These are phyloP conservation scores for Sapayoa aenigma DNA, from an alignment of 2,113 vertebrate genomes.

Conservation along the genomic window DNA sequence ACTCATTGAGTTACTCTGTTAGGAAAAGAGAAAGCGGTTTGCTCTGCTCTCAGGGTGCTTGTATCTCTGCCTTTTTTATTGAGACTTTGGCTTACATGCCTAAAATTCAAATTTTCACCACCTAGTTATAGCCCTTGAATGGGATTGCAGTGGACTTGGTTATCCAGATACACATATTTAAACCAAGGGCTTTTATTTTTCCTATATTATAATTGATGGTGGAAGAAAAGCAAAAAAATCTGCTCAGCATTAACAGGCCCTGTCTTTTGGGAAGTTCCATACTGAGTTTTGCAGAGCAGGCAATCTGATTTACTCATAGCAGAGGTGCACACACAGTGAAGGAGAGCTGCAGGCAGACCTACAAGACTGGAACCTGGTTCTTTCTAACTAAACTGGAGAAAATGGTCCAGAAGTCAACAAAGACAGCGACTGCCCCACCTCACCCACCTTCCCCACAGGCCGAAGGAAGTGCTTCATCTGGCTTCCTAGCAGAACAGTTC, in stretches of 20 bases:
- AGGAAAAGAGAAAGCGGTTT: neutral
- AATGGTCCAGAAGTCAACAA: neutral
- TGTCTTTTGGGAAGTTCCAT: neutral
- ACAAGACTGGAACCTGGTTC: neutral
- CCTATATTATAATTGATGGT: neutral
- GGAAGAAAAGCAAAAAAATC: neutral
- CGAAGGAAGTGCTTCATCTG: neutral
- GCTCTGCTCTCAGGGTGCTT: neutral
- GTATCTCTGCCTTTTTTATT: neutral
- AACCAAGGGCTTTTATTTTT: neutral
- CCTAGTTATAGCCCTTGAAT: neutral
- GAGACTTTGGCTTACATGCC: fast-evolving
- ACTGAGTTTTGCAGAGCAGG: neutral
- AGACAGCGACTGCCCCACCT: neutral
- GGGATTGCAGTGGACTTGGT: neutral
- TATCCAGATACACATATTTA: neutral
- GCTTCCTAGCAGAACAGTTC: neutral
- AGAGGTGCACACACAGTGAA: neutral
- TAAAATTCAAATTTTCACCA: neutral
- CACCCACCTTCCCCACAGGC: neutral
- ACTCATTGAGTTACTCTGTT: neutral
- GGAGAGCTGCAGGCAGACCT: neutral
- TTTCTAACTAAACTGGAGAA: neutral
- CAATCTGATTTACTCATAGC: neutral
- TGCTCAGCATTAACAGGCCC: neutral